These are phyloP conservation scores for Phania funesta DNA, from an alignment of 2,888 invertebrate genomes.

Conservation along the genomic window DNA sequence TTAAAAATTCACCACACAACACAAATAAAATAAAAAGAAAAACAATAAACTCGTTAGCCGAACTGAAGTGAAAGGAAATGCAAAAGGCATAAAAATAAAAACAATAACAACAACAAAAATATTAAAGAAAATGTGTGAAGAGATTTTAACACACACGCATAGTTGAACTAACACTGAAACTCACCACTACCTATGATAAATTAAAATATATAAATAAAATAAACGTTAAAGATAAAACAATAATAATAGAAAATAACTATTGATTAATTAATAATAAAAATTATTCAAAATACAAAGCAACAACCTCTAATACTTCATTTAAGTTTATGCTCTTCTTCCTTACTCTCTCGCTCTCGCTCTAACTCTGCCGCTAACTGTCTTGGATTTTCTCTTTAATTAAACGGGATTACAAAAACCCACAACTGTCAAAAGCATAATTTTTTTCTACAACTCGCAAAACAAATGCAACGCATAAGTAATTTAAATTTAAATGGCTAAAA, in stretches of 20 bases:
- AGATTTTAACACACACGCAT: conserved; percentile 3
- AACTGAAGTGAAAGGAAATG: background rate
- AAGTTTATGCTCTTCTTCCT: background rate
- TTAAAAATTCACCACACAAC: conserved; percentile 35
- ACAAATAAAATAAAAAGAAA: conserved; percentile 3
- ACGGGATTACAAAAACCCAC: background rate
- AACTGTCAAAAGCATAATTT: background rate
- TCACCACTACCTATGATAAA: no score
- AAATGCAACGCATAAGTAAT: background rate
- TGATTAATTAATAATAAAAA: conserved; percentile 1
- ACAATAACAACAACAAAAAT: background rate
- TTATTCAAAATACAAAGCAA: background rate
- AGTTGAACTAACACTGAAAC: background rate
- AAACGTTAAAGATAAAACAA: background rate
- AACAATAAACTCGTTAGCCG: background rate
- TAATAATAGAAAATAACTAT: background rate
- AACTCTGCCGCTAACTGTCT: background rate
- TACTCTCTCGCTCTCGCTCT: background rate
- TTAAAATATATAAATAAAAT: background rate
- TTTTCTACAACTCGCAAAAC: conserved; percentile 18
- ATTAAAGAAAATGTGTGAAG: background rate
- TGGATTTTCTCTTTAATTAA: background rate
- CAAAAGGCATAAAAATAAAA: background rate
- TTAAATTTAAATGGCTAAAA: conserved; percentile 7
- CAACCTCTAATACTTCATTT: no score